Percentiles rank a stretch among this genome's conserved stretches.
These are phyloP conservation scores for Bombus huntii DNA, from an alignment of 1,140 invertebrate species.

Conservation along the genomic window DNA sequence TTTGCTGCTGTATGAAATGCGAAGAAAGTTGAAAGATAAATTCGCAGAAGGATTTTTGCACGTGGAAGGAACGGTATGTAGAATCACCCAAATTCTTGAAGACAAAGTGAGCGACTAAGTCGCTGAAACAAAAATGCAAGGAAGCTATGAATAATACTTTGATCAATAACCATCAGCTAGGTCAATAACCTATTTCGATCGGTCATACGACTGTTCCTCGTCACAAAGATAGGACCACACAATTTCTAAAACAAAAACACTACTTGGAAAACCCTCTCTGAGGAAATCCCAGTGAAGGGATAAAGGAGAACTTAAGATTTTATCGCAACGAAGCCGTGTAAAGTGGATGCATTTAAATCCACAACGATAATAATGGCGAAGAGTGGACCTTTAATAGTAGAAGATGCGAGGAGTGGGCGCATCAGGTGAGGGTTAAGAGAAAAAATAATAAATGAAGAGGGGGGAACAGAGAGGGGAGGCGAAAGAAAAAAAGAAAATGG, in stretches of 20 bases:
- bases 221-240: background rate
- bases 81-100: no score
- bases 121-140: background rate
- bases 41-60: no score
- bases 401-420: conserved; percentile 14
- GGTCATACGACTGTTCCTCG: background rate
- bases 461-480: background rate
- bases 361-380: conserved; percentile 40
- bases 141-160: background rate
- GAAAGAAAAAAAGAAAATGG: conserved; percentile 36
- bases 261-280: no score
- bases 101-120: no score
- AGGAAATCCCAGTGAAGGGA: background rate
- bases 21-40: no score
- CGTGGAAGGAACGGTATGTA: no score
- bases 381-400: background rate
- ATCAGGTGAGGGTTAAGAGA: background rate
- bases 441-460: conserved; percentile 1
- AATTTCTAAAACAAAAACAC: background rate
- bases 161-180: background rate
- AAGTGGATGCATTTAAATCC: conserved; percentile 65
- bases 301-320: conserved; percentile 53
- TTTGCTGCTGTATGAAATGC: no score
- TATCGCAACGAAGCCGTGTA: conserved; percentile 63
- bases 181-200: background rate